phyloP scores from a whole-genome alignment of 2,113 vertebrate genomes.

The Typhlomys cinereus region DNA sequence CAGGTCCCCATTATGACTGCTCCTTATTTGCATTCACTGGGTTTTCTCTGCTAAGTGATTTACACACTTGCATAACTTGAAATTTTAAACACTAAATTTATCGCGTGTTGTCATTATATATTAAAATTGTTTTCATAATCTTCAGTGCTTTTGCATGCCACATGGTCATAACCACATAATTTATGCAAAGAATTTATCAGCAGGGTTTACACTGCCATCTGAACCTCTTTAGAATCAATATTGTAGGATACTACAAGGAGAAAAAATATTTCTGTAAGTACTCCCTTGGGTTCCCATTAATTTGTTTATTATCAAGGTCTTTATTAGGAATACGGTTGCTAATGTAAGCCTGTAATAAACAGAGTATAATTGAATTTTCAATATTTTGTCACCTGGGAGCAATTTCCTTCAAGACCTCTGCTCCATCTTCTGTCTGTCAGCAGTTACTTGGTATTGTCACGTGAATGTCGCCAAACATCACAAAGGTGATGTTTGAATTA shows the following conservation, averaged over 20 bases:
- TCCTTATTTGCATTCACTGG: constrained; percentile 48
- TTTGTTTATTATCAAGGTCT: constrained; percentile 88
- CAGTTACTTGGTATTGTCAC: constrained; percentile 82
- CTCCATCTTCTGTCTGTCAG: constrained; percentile 88
- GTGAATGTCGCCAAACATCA: constrained; percentile 82
- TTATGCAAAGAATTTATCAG: constrained; percentile 75
- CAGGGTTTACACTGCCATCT: constrained; percentile 73
- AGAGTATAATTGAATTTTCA: constrained; percentile 91
- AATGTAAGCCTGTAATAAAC: constrained; percentile 88
- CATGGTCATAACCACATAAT: constrained; percentile 69
- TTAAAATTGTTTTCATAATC: constrained; percentile 74
- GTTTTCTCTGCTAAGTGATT: constrained; percentile 60
- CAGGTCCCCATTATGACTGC: neutral
- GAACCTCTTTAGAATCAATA: constrained; percentile 84
- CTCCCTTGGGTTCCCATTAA: constrained; percentile 86
- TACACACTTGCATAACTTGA: constrained; percentile 50
- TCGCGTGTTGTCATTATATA: constrained; percentile 58
- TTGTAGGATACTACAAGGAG: constrained; percentile 76
- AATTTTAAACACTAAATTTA: constrained; percentile 64
- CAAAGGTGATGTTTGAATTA: constrained; percentile 68
- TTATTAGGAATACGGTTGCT: constrained; percentile 87
- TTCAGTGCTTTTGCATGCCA: constrained; percentile 61
- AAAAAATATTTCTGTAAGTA: constrained; percentile 82
- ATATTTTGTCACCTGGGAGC: constrained; percentile 88
- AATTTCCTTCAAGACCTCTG: constrained; percentile 88